Conservation (phyloP, 1,140 invertebrate genomes). For the Aphidius gifuensis region DNA sequence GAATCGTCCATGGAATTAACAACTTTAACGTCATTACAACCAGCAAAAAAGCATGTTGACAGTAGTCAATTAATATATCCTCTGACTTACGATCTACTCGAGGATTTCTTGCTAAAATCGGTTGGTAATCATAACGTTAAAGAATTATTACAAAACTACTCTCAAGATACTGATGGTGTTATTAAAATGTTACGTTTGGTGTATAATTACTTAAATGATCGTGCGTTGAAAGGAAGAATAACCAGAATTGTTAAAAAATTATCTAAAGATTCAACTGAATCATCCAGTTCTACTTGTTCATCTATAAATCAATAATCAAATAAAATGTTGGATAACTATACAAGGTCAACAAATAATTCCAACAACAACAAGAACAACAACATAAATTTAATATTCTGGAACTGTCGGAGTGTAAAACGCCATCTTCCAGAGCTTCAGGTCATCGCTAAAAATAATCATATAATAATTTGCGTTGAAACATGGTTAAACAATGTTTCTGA, state of each 20-base stretch:
- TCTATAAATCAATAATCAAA: background rate
- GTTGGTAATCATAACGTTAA: no score
- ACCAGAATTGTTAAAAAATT: background rate
- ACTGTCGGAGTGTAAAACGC: slow-evolving; percentile 6
- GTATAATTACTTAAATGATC: background rate
- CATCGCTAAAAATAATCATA: background rate
- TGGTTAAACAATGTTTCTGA: slow-evolving; percentile 1
- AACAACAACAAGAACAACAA: background rate
- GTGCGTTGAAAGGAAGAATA: background rate
- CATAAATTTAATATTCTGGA: slow-evolving; percentile 15
- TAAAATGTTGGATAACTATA: background rate
- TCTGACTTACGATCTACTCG: no score
- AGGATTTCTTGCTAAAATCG: no score
- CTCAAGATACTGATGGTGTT: no score
- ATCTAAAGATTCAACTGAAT: no score
- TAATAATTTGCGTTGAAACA: slow-evolving; percentile 14
- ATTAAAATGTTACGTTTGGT: no score
- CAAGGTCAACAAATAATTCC: background rate
- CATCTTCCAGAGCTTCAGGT: slow-evolving; percentile 6
- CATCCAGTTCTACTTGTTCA: background rate
- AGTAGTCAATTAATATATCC: no score
- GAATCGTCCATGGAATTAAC: no score
- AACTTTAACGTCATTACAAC: no score
- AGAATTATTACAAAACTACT: no score
- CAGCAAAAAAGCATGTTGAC: no score